Evolutionary conservation across 2,888 invertebrate species (phyloP).

Genomic region (Danaus chrysippus): DNA sequence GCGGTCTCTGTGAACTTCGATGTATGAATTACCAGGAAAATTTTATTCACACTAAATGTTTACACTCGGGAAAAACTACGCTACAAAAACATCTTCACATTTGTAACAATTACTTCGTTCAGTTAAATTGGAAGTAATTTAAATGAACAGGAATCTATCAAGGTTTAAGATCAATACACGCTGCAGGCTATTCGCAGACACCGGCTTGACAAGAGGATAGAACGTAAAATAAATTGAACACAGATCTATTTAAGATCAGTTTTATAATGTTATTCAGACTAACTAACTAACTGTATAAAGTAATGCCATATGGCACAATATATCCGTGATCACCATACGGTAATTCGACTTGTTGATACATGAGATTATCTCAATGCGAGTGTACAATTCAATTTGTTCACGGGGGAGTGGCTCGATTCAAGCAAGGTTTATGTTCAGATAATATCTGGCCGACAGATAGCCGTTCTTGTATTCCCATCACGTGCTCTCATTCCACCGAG

Average conservation of each 20-base stretch:
- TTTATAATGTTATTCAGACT: background rate
- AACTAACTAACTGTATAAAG: too few relatives aligned
- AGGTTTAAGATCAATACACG: background rate
- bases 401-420: constrained; percentile 55
- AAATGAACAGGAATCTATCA: background rate
- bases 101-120: too few relatives aligned
- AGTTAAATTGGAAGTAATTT: background rate
- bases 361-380: constrained; percentile 35
- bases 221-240: constrained; percentile 1
- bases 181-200: background rate
- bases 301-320: too few relatives aligned
- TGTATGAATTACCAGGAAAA: background rate
- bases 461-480: constrained; percentile 64
- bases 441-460: constrained; percentile 58
- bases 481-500: constrained; percentile 68
- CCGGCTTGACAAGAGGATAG: background rate
- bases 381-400: constrained; percentile 63
- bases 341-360: constrained; percentile 11
- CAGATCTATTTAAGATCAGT: background rate
- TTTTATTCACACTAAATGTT: background rate
- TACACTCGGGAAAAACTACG: background rate
- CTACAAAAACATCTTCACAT: too few relatives aligned
- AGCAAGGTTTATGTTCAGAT: constrained; percentile 54
- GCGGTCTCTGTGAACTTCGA: background rate
- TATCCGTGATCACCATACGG: constrained; percentile 15